Evolutionary conservation across 2,797 vertebrate genomes (phyloP).

Genomic region (Notolabrus celidotus): DNA sequence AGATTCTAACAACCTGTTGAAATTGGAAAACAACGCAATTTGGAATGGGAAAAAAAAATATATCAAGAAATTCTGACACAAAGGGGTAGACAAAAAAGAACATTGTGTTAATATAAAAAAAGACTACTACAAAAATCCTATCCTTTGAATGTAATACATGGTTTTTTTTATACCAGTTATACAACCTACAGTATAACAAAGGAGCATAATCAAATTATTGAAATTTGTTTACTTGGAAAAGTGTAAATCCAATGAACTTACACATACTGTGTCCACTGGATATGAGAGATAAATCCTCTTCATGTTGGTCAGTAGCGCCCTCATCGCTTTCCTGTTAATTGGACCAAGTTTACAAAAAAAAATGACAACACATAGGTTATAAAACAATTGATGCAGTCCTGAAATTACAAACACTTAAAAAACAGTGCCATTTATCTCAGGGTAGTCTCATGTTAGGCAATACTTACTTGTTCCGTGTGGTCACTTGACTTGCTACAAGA

Average conservation of each 20-base stretch:
- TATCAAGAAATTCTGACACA: too few species aligned
- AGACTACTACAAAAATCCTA: too few species aligned
- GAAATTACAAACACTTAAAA: neutral
- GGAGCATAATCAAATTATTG: too few species aligned
- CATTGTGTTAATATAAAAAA: too few species aligned
- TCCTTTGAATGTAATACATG: too few species aligned
- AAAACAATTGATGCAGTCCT: neutral
- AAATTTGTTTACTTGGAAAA: too few species aligned
- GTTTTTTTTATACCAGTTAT: too few species aligned
- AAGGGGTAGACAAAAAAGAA: too few species aligned
- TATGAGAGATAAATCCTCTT: neutral
- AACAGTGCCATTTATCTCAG: neutral
- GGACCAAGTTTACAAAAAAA: neutral
- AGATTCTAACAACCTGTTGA: too few species aligned
- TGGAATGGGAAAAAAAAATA: too few species aligned
- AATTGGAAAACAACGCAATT: too few species aligned
- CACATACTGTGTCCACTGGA: neutral
- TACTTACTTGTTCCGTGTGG: neutral
- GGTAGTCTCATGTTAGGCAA: neutral
- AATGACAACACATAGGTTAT: neutral
- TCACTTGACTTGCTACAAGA: neutral
- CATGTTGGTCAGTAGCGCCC: neutral
- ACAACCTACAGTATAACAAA: too few species aligned
- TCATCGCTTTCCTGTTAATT: neutral
- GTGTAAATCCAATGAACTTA: neutral